Conservation (phyloP, 2,888 invertebrate genomes). For the Ametastegia equiseti region DNA sequence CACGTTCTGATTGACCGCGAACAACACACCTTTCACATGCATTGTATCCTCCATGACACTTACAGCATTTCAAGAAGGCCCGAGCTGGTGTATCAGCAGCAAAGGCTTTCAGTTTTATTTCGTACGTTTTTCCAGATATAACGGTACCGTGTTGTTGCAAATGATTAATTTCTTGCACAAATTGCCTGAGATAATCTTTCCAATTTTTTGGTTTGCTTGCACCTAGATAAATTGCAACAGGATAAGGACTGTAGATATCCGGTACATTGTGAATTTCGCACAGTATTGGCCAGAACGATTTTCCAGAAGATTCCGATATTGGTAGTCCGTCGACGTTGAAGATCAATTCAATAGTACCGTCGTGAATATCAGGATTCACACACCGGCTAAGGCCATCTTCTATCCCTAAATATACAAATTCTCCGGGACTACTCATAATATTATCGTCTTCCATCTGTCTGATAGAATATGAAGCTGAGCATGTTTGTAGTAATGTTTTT, state of each 20-base stretch:
- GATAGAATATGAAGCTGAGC: background rate
- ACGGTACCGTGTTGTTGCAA: background rate
- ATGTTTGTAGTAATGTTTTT: background rate
- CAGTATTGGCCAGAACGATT: background rate
- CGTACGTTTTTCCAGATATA: constrained; percentile 17
- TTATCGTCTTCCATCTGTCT: background rate
- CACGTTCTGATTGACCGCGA: constrained; percentile 37
- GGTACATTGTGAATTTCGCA: background rate
- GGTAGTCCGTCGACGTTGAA: background rate
- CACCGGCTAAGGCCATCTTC: background rate
- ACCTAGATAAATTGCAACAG: background rate
- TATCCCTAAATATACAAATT: background rate
- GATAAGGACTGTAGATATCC: background rate
- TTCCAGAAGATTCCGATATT: too few relatives aligned
- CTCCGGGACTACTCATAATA: background rate
- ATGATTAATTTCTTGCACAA: background rate
- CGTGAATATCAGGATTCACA: background rate
- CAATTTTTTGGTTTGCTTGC: background rate
- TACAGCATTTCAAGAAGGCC: constrained; percentile 52
- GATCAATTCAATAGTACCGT: background rate
- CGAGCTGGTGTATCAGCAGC: constrained; percentile 54
- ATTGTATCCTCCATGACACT: constrained; percentile 53
- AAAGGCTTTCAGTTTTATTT: constrained; percentile 51
- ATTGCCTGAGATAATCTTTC: background rate
- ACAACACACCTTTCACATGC: constrained; percentile 54